Conservation (phyloP, 2,113 vertebrate species). For the Otolemur garnettii region DNA sequence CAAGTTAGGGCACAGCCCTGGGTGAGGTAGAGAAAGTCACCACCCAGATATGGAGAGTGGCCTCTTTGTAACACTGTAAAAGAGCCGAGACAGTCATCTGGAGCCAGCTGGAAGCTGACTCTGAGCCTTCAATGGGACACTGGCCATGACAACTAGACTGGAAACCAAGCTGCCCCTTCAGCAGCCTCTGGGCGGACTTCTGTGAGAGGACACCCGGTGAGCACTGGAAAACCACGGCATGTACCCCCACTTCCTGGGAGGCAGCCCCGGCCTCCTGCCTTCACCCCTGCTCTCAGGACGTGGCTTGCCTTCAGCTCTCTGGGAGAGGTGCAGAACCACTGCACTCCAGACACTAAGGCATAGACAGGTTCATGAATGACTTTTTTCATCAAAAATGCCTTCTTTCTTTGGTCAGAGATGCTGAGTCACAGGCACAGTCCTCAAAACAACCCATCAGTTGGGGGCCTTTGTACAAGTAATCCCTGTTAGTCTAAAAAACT, state of each 20-base stretch:
- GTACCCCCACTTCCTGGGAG: not conserved
- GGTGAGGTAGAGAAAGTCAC: not conserved
- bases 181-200: not conserved
- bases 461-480: not conserved
- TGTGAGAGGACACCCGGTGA: not conserved
- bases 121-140: not conserved
- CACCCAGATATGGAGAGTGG: not conserved
- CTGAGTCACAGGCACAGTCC: conserved; percentile 12
- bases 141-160: not conserved
- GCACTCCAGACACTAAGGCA: not conserved
- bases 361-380: not conserved
- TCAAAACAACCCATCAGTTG: not conserved
- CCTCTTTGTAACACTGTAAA: not conserved
- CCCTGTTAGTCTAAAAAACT: not conserved
- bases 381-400: not conserved
- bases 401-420: not conserved
- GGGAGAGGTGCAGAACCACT: not conserved
- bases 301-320: not conserved
- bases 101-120: not conserved
- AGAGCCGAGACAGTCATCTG: not conserved
- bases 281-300: not conserved
- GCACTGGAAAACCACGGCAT: not conserved
- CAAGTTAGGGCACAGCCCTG: not conserved
- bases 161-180: not conserved
- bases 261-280: not conserved